Base-by-base conservation (phyloP, 2,888 invertebrate species). In the Mythimna lalbum region DNA sequence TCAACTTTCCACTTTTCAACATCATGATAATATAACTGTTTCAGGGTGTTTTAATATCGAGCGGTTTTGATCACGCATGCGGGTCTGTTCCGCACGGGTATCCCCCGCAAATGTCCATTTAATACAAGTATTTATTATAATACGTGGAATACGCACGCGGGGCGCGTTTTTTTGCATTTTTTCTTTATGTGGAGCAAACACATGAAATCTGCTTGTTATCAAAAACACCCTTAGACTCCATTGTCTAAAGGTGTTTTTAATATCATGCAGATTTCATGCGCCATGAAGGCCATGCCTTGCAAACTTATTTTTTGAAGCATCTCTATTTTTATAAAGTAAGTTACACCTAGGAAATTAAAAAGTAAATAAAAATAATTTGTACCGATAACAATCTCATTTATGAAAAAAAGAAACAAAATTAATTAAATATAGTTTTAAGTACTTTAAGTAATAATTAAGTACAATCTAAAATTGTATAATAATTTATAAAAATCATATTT, bases 291-390 rank as follows among this genome's bases (percentile, higher is more conserved):
- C n/a, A n/a, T n/a, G 31, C 57, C 31, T 47, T 39, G 36, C 7
- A 57, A 70, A 53, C 47, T 3, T 39, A 57, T 52, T 47, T 36
- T 39, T 23, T n/a, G 33, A 31, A 62, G 1, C 31, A 4, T 17
- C 9, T 27, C 10, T 56, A 21, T 61, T 36, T 61, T 23, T 53
- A 49, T 19, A 53, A 39, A 59, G 5, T 56, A 47, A n/a, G n/a
- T n/a, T 60, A 74, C 14, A 4, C 56, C 21, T 50, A 60, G 63
- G 57, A 68, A 43, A 50, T 47, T 52, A 79, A 66, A 57, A 14
- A 67, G 69, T 57, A 23, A 61, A 77, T 61, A 64, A 61, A 68
- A 69, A 55, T 55, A 63, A 73, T 73, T 82, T 84, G 71, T 78
- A 82, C 82, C 70, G 19, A 63, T 61, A 47, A 57, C 68, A 62